phyloP scores from a whole-genome alignment of 2,888 invertebrate species.

The Cartodere bifasciata region DNA sequence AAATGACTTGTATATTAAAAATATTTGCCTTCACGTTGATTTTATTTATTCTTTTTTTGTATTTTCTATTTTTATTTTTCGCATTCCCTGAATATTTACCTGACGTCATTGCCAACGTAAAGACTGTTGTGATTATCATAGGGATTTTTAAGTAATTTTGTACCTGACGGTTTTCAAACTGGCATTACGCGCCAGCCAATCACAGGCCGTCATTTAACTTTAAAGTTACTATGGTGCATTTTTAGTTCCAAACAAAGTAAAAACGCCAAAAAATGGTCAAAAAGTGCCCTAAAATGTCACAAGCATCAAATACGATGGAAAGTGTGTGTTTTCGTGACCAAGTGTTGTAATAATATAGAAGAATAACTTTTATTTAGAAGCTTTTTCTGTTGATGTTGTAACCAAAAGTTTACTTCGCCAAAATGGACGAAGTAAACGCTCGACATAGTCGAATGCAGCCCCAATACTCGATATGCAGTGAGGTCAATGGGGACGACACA shows the following conservation, averaged over 20 bases:
- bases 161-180: constrained; percentile 27
- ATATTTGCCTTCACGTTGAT: too few species aligned
- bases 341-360: constrained; percentile 5
- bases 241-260: constrained; percentile 30
- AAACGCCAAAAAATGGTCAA: constrained; percentile 26
- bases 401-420: constrained; percentile 28
- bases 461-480: constrained; percentile 32
- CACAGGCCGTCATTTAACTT: constrained; percentile 29
- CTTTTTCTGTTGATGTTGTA: constrained; percentile 26
- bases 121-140: too few species aligned
- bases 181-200: constrained; percentile 27
- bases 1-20: too few species aligned
- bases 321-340: constrained; percentile 16
- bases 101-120: too few species aligned
- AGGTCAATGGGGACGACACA: constrained; percentile 30
- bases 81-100: too few species aligned
- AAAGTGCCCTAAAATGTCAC: constrained; percentile 20
- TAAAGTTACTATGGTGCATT: constrained; percentile 29
- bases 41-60: too few species aligned
- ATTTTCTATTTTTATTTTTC: too few species aligned
- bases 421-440: constrained; percentile 36
- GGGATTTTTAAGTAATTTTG: constrained; percentile 13
- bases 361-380: constrained; percentile 6
- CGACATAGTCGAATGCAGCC: constrained; percentile 23
- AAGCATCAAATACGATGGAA: constrained; percentile 15